Evolutionary conservation across 2,888 invertebrate genomes (phyloP).

Genomic region (Sphaeridia pumilis): DNA sequence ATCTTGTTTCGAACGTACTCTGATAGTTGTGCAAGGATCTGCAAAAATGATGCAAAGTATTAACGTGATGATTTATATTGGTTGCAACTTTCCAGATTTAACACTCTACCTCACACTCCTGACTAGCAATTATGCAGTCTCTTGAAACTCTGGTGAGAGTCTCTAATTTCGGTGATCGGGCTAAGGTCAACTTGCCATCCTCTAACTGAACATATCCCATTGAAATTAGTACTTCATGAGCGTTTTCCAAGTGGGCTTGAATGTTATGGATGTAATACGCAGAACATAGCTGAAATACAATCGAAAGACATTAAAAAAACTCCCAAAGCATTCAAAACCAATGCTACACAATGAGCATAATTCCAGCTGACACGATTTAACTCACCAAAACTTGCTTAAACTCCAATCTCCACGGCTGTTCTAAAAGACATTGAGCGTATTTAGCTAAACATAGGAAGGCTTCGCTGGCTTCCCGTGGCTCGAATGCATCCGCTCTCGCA

Average conservation of each 20-base stretch:
- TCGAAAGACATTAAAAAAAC: conserved; percentile 1
- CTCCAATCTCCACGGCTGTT: conserved; percentile 82
- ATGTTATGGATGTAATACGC: conserved; percentile 82
- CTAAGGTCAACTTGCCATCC: conserved; percentile 22
- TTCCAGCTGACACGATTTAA: conserved; percentile 13
- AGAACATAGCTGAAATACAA: conserved; percentile 57
- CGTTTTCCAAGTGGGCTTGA: conserved; percentile 63
- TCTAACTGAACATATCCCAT: conserved; percentile 62
- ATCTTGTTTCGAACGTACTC: conserved; percentile 50
- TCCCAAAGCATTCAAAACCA: conserved; percentile 1
- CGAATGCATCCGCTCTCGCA: conserved; percentile 55
- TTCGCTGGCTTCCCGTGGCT: conserved; percentile 63
- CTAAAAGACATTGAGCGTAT: conserved; percentile 71
- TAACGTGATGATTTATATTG: not conserved
- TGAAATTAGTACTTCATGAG: conserved; percentile 61
- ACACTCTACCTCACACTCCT: conserved; percentile 63
- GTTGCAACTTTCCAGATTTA: conserved; percentile 10
- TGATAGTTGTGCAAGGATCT: conserved; percentile 67
- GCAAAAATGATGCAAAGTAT: conserved; percentile 30
- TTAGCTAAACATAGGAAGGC: conserved; percentile 75
- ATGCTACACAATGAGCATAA: not conserved
- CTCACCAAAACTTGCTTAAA: conserved; percentile 65
- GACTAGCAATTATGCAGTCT: conserved; percentile 73
- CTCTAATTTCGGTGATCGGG: conserved; percentile 47
- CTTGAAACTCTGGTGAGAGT: conserved; percentile 64